phyloP scores from a whole-genome alignment of 2,797 vertebrate genomes.

The Nothura maculosa region DNA sequence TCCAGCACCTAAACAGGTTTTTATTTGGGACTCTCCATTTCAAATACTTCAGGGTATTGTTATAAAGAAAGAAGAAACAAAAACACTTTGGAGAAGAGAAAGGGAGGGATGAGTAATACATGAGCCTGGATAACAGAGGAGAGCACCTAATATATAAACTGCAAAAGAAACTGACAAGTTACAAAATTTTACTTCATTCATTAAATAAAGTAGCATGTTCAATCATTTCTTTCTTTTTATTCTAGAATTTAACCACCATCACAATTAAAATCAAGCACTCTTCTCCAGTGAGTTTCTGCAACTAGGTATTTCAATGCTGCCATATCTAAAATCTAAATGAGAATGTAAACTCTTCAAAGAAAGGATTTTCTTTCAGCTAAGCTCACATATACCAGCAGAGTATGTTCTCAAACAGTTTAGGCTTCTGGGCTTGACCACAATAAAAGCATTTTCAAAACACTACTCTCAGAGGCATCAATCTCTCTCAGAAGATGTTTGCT shows the following conservation, averaged over 20 bases:
- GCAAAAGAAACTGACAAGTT: conserved; percentile 11
- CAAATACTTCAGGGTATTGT: neutral
- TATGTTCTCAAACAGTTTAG: neutral
- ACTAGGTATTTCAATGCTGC: neutral
- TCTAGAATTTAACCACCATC: neutral
- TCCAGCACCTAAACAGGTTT: neutral
- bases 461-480: neutral
- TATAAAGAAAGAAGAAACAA: neutral
- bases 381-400: neutral
- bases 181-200: neutral
- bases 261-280: neutral
- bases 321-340: neutral
- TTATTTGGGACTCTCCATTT: neutral
- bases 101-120: neutral
- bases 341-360: neutral
- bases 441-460: neutral
- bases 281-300: neutral
- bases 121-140: neutral
- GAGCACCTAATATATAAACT: neutral
- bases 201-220: neutral
- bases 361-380: neutral
- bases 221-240: neutral
- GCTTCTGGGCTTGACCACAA: neutral
- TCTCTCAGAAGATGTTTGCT: neutral
- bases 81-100: neutral